These are phyloP conservation scores for Stichodactyla mertensii DNA, from an alignment of 64 coral and sea anemone species.

Conservation along the genomic window DNA sequence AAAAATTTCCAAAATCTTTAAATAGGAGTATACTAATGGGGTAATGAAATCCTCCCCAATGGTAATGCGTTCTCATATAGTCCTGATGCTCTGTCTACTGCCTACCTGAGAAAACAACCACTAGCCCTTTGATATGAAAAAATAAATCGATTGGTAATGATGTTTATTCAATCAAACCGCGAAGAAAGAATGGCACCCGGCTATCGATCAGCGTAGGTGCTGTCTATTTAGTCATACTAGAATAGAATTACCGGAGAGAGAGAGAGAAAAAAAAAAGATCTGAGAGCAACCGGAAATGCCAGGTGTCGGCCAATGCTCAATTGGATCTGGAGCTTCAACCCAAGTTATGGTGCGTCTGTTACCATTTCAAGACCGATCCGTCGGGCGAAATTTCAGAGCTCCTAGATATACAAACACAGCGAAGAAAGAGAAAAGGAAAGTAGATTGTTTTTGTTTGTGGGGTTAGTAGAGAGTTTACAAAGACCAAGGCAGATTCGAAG, in stretches of 20 bases:
- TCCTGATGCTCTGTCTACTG: no score
- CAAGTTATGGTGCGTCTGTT: neutral
- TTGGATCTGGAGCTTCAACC: neutral
- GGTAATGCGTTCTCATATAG: neutral
- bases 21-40: neutral
- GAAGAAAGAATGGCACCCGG: neutral
- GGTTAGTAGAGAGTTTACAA: neutral
- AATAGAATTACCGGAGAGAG: neutral
- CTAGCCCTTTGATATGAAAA: neutral
- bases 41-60: neutral
- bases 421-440: neutral
- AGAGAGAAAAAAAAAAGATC: neutral
- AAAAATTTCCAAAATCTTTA: neutral
- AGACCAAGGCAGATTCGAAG: neutral
- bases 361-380: neutral
- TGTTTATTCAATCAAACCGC: neutral
- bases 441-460: neutral
- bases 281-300: neutral
- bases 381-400: neutral
- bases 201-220: neutral
- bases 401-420: neutral
- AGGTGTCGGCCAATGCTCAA: neutral
- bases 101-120: neutral
- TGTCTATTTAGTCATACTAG: neutral
- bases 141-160: neutral